Evolutionary conservation across 2,113 vertebrate species (phyloP), one percentile per base, ranked within the genome.

Genomic region (Protomyctophum bolini): DNA sequence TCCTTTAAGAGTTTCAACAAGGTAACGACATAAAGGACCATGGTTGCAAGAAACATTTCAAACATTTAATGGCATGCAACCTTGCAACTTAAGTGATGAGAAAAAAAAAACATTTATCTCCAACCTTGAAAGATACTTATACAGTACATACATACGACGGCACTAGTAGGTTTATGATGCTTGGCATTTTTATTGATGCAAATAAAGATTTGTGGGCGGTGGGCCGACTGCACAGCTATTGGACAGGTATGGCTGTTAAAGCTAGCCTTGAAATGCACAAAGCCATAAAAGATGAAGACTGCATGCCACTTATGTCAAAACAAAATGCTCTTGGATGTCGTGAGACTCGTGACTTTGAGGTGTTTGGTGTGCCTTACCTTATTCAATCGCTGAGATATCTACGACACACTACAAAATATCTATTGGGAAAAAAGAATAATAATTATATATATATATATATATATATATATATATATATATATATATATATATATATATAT

Each of bases 11-110:
- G 6, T 54, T n/a, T 12, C 10, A 12, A 49, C 51, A 76, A 72
- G 83, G 63, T 63, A 41, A 41, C 33, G 33, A 41, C 54, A 28
- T 60, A 72, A 80, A 81, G 70, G 54, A 47, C 73, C 52, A 51
- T 76, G 71, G 70, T 77, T 65, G 54, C 45, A 21, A 66, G 58
- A 71, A 70, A 75, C 65, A 68, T 79, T 21, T 21, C 21, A 21
- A 21, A 21, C 0, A 11, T 73, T 68, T 41, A 41, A 41, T 41
- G 33, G 5, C 66, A 77, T 51, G 72, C 58, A 8, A 71, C 46
- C 82, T 75, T 76, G 69, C 62, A 70, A 81, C 84, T 71, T 72
- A 46, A 72, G 68, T 76, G 69, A 80, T 64, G 81, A 41, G 82
- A 2, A 48, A 15, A 21, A 74, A 68, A 75, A 68, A 59, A 48